Evolutionary conservation across 2,888 invertebrate species (phyloP), one percentile per base, ranked within the genome.

Genomic region (Lepidocyrtinus sp.): DNA sequence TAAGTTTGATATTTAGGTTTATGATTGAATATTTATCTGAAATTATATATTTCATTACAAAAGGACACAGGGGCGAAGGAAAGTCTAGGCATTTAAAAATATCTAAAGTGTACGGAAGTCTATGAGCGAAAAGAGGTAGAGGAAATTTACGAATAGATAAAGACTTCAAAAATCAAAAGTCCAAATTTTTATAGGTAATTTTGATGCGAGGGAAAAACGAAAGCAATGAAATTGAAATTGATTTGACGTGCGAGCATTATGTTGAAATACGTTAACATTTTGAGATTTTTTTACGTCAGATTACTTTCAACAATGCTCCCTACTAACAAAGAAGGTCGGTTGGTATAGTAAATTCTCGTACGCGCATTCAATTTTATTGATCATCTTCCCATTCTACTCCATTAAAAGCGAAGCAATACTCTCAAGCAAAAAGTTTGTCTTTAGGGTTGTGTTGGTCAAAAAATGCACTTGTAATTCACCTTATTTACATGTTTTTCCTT

Each of bases 401-500:
- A n/a, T n/a, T n/a, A n/a, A n/a, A n/a, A n/a, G 36, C 36, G 12
- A 36, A 9, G 36, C 36, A 36, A 36, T 5, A 9, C 36, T n/a
- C n/a, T n/a, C n/a, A n/a, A n/a, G 36, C 12, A 36, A 36, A 36
- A 36, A 7, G 36, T 12, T 36, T 36, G 36, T 12, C 36, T 36
- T 5, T 7, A 12, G 36, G 12, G 55, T 2, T 55, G 3, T 55
- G 55, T 12, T 55, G 55, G 55, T 55, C 55, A 55, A 55, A 55
- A 55, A 55, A 55, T 55, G 55, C 17, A 12, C 55, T 12, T 55
- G 55, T 55, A 55, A 55, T 55, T 55, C 55, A 9, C 55, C 3
- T n/a, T n/a, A 55, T 55, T 55, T 55, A 55, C 55, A 55, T 55
- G 55, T 55, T 55, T 55, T 55, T 55, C 55, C n/a, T n/a, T 55